Conservation (phyloP, 2,113 vertebrate genomes). For the Dicentrarchus labrax region DNA sequence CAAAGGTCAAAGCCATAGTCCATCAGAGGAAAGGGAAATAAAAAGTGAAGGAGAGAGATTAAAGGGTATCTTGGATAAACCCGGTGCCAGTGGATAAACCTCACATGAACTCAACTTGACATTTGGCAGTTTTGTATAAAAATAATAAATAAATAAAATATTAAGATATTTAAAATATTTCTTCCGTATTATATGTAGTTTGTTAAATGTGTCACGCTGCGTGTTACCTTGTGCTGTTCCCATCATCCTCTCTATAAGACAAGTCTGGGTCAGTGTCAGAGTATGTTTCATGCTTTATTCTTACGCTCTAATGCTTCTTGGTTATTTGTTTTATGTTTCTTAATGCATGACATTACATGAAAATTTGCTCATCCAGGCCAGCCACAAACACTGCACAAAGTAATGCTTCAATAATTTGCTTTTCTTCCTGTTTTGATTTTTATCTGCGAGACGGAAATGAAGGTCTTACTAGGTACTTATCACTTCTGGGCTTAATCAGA, state of each 20-base stretch:
- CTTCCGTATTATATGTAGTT: neutral
- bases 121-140: neutral
- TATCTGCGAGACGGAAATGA: conserved; percentile 44
- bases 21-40: neutral
- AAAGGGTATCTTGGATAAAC: neutral
- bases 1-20: neutral
- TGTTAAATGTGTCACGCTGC: conserved; percentile 20
- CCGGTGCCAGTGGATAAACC: neutral
- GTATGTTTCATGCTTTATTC: conserved; percentile 62
- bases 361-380: conserved; percentile 28
- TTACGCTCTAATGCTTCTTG: conserved; percentile 37
- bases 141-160: neutral
- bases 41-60: neutral
- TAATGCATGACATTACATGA: conserved; percentile 53
- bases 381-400: conserved; percentile 28
- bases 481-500: conserved; percentile 16
- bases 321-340: conserved; percentile 60
- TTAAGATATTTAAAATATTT: neutral
- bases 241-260: conserved; percentile 37
- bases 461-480: conserved; percentile 13
- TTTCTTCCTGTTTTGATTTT: conserved; percentile 48
- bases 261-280: conserved; percentile 57
- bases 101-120: neutral
- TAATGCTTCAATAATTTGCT: conserved; percentile 32
- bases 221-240: conserved; percentile 22